These are phyloP conservation scores for Melopsittacus undulatus DNA, from an alignment of 2,797 vertebrate genomes.

Conservation along the genomic window DNA sequence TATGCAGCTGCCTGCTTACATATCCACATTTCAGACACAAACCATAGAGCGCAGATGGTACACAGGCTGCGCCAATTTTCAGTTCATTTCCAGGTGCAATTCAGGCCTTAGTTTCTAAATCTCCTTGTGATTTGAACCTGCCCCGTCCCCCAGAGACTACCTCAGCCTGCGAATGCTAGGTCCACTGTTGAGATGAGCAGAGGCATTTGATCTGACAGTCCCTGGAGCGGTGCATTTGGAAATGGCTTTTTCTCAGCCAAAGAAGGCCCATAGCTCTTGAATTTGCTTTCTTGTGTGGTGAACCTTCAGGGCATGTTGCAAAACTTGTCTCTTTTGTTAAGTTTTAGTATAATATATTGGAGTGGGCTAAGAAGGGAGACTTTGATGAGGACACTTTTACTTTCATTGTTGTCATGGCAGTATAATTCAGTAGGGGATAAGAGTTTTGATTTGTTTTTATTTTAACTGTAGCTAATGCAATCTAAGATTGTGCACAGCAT, in stretches of 20 bases:
- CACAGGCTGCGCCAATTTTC: slow-evolving; percentile 66
- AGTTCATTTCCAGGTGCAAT: slow-evolving; percentile 69
- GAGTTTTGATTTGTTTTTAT: slow-evolving; percentile 37
- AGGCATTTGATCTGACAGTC: not conserved
- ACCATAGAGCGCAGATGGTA: slow-evolving; percentile 66
- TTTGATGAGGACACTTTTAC: slow-evolving; percentile 32
- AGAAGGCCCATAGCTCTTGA: not conserved
- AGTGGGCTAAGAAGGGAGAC: not conserved
- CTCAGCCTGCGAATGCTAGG: not conserved
- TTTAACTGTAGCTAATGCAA: slow-evolving; percentile 34
- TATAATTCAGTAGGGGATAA: not conserved
- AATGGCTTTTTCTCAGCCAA: not conserved
- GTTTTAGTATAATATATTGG: not conserved
- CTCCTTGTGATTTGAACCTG: slow-evolving; percentile 61
- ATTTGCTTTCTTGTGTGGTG: slow-evolving; percentile 12
- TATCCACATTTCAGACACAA: slow-evolving; percentile 66
- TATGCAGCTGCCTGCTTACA: slow-evolving; percentile 69
- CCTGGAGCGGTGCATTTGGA: not conserved
- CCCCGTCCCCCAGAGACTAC: not conserved
- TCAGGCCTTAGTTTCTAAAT: slow-evolving; percentile 52
- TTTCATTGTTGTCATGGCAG: slow-evolving; percentile 45
- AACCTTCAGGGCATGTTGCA: not conserved
- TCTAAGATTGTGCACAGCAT: not conserved
- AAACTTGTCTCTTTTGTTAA: slow-evolving; percentile 39
- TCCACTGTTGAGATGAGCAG: not conserved